phyloP scores from a whole-genome alignment of 1,140 invertebrate species.

The Panagrolaimus sp. region DNA sequence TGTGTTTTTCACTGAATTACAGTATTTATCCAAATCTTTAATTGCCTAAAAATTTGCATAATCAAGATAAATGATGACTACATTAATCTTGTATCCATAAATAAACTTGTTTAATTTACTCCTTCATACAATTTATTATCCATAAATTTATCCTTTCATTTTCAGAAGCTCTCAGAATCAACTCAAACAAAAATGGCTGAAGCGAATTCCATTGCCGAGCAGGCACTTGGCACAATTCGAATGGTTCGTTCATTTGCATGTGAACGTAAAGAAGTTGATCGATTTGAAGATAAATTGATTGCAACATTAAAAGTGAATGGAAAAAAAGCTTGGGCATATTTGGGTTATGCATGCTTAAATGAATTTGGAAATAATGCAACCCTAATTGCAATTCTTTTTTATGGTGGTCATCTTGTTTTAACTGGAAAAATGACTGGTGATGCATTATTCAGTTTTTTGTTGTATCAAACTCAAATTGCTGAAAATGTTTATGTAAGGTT shows the following conservation, averaged over 20 bases:
- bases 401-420: conserved; percentile 49
- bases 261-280: conserved; percentile 41
- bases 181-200: conserved; percentile 57
- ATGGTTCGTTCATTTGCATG: conserved; percentile 56
- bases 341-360: conserved; percentile 48
- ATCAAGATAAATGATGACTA: too few species aligned
- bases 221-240: conserved; percentile 45
- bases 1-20: too few species aligned
- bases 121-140: background rate
- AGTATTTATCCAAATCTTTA: too few species aligned
- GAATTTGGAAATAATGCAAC: conserved; percentile 46
- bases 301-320: conserved; percentile 25
- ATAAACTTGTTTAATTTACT: too few species aligned
- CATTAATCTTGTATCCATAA: too few species aligned
- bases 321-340: conserved; percentile 45
- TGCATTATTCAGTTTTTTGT: conserved; percentile 39
- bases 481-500: conserved; percentile 48
- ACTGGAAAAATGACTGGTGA: conserved; percentile 30
- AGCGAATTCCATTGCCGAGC: conserved; percentile 59
- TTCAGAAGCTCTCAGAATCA: conserved; percentile 40
- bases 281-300: conserved; percentile 32
- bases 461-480: conserved; percentile 51
- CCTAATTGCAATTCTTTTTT: conserved; percentile 43
- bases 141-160: background rate
- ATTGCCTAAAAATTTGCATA: too few species aligned